phyloP scores from a whole-genome alignment of 2,797 vertebrate species.

The Molossus molossus region DNA sequence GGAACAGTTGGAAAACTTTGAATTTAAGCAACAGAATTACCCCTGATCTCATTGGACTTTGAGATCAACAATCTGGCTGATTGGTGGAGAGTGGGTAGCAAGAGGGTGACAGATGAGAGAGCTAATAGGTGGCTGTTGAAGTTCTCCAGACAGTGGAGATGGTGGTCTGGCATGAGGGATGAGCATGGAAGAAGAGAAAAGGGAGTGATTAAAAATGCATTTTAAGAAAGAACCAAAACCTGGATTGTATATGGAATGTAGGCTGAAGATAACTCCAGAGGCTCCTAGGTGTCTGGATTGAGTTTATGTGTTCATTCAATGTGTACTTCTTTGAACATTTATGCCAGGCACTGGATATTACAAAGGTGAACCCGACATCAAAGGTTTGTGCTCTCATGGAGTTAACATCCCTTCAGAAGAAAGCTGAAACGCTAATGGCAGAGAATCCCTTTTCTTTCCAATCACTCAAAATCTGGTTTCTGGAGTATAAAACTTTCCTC shows the following conservation, averaged over 20 bases:
- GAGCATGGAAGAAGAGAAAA: background rate
- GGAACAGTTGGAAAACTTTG: background rate
- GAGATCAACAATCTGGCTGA: slow-evolving; percentile 16
- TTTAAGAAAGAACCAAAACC: background rate
- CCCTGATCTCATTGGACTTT: background rate
- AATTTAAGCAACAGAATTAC: slow-evolving; percentile 17
- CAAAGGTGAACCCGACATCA: background rate
- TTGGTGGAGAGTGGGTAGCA: background rate
- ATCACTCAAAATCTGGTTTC: slow-evolving; percentile 49
- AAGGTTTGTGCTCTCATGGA: background rate
- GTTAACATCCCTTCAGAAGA: background rate
- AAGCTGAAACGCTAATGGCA: background rate
- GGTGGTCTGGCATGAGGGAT: too few relatives aligned
- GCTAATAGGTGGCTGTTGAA: background rate
- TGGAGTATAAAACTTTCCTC: background rate
- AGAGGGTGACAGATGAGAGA: background rate
- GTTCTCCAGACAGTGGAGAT: background rate
- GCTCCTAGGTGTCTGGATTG: background rate
- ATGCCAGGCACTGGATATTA: background rate
- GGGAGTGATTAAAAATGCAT: background rate
- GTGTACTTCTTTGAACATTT: background rate
- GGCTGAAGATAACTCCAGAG: background rate
- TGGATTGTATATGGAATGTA: background rate
- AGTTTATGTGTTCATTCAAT: background rate
- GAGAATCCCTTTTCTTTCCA: slow-evolving; percentile 8